Evolutionary conservation across 2,797 vertebrate genomes (phyloP), one percentile per base, ranked within the genome.

Genomic region (Melanotaenia maccullochi): DNA sequence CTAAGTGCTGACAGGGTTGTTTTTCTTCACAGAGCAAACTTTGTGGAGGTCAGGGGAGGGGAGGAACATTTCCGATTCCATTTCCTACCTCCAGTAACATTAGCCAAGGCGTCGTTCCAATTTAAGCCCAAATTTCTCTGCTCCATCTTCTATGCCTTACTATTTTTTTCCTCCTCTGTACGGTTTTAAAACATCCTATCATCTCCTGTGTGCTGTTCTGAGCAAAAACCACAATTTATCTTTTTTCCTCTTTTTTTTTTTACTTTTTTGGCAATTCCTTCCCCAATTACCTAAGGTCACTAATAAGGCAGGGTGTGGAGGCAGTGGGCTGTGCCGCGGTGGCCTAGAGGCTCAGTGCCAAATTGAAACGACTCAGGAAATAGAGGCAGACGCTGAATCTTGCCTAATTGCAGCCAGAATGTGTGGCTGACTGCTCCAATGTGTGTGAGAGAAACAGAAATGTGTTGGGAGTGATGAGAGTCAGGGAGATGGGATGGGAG

Each of bases 241-340:
- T 83, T 18, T 16, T 25, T 13, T 14, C 1, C 5, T 11, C 5
- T 12, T 2, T 7, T 16, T 7, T 42, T 56, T 22, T 65, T 83
- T 85, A 76, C 60, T n/a, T n/a, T 47, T 47, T 20, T 47, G 20
- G 20, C 33, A 76, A 89, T 82, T 85, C 82, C 78, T 79, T 89
- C 78, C 80, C 90, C 89, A 93, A 92, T 92, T 92, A 93, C 88
- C 86, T 86, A 78, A 78, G 87, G 92, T 90, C 90, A 87, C 90
- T 92, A 92, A 93, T 88, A 92, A 91, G 87, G 76, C 80, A 67
- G 85, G 79, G 85, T 81, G 87, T 79, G 84, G 86, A 89, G 84
- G 86, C 88, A 86, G 80, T 88, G 85, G 90, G 81, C 87, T 90
- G 90, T 89, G 91, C 84, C 65, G 66, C 77, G 7, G 75, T 76